Evolutionary conservation across 2,113 vertebrate genomes (phyloP), one percentile per base, ranked within the genome.

Genomic region (Grus americana): DNA sequence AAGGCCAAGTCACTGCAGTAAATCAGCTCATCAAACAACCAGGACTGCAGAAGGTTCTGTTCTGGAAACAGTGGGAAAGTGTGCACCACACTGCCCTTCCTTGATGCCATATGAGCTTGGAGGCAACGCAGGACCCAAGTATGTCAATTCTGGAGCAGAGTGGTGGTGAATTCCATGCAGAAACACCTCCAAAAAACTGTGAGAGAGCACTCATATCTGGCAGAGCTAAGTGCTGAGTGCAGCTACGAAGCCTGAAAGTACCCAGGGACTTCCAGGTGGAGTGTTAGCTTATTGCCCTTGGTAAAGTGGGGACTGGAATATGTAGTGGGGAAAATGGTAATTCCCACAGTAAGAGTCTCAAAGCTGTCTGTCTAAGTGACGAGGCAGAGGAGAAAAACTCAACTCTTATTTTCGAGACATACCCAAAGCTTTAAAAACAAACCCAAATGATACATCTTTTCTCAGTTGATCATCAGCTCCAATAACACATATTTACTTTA

Each of bases 271-370:
- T 40, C 26, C 73, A 86, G 54, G 44, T 5, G 21, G 30, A 71
- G 57, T 3, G 1, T 47, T n/a, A 40, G 42, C 26, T 44, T 5
- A 5, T 11, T 20, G 47, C 6, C 40, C 44, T 38, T 0, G 0
- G 49, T 10, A 7, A 24, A 34, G 13, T 4, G 12, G 38, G 38
- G 30, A 15, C 44, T 42, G 47, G 61, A 16, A 79, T 4, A 21
- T 1, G 18, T 26, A 30, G 27, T 2, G 26, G 47, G 54, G 16
- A 23, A 88, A 61, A 17, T 7, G 22, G 19, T 15, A 46, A 26
- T 79, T 32, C 68, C 70, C 29, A 21, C 30, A 22, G 10, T 5
- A 4, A 29, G 18, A 12, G 59, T 19, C 30, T 71, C 79, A 30
- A 12, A 42, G 34, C n/a, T 61, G 19, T 1, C 40, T 67, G 66